phyloP scores from a whole-genome alignment of 2,113 vertebrate genomes.

The Gadus chalcogrammus region DNA sequence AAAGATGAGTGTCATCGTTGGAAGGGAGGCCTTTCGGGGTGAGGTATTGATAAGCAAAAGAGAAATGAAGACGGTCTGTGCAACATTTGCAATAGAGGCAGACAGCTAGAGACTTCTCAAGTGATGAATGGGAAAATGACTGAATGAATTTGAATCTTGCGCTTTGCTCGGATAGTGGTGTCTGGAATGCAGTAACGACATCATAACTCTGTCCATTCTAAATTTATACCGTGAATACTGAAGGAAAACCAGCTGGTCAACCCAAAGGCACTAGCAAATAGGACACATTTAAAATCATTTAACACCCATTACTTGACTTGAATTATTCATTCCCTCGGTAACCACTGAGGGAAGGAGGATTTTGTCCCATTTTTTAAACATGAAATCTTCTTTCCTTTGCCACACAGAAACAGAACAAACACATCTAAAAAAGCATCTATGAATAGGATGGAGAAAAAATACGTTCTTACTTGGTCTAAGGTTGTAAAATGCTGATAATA shows the following conservation, averaged over 20 bases:
- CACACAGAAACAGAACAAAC: too few relatives aligned
- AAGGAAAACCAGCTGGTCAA: constrained; percentile 49
- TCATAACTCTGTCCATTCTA: constrained; percentile 61
- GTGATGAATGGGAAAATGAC: constrained; percentile 64
- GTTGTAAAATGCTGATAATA: too few relatives aligned
- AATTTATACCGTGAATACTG: constrained; percentile 55
- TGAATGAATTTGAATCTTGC: constrained; percentile 59
- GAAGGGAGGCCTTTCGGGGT: too few relatives aligned
- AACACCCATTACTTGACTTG: constrained; percentile 51
- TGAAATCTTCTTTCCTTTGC: too few relatives aligned
- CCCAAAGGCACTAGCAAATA: constrained; percentile 42
- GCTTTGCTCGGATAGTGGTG: constrained; percentile 60
- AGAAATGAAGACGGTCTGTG: constrained; percentile 37
- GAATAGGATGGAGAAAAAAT: too few relatives aligned
- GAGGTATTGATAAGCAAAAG: not conserved
- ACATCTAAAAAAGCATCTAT: too few relatives aligned
- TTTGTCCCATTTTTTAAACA: too few relatives aligned
- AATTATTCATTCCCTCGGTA: constrained; percentile 50
- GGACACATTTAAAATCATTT: constrained; percentile 45
- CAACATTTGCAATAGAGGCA: not conserved
- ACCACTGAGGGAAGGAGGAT: constrained; percentile 28
- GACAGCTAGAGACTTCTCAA: constrained; percentile 28
- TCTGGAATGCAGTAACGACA: constrained; percentile 68
- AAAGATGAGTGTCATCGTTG: too few relatives aligned
- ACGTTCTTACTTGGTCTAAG: too few relatives aligned